These are phyloP conservation scores for Ahaetulla prasina DNA, from an alignment of 2,113 vertebrate species.

Conservation along the genomic window DNA sequence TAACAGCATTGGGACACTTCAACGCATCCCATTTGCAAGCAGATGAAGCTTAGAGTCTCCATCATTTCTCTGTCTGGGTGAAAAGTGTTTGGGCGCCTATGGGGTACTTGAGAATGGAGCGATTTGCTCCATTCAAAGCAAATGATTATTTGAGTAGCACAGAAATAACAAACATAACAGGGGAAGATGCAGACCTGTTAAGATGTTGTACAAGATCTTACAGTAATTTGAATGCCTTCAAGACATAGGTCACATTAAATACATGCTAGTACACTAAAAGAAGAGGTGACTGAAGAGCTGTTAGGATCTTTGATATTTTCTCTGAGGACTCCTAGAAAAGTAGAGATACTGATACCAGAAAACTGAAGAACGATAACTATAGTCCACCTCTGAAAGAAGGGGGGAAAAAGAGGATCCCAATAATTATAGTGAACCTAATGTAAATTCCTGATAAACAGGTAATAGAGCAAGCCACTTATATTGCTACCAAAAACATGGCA, in stretches of 20 bases:
- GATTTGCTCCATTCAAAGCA: background rate
- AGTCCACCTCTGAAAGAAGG: background rate
- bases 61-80: no score
- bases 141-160: background rate
- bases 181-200: background rate
- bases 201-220: background rate
- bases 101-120: no score
- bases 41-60: no score
- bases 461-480: background rate
- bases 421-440: background rate
- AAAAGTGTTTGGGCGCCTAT: no score
- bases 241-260: background rate
- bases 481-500: background rate
- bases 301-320: background rate
- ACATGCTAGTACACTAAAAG: background rate
- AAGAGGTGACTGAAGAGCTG: background rate
- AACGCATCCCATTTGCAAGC: no score
- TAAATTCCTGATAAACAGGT: background rate
- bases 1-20: no score
- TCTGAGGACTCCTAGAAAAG: background rate
- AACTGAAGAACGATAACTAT: background rate
- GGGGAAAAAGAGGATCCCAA: background rate
- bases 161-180: background rate
- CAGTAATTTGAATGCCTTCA: background rate
- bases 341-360: background rate